Percentiles rank a stretch among this genome's conserved stretches.
Conservation (phyloP, 2,888 invertebrate genomes). For the Nomada fabriciana region DNA sequence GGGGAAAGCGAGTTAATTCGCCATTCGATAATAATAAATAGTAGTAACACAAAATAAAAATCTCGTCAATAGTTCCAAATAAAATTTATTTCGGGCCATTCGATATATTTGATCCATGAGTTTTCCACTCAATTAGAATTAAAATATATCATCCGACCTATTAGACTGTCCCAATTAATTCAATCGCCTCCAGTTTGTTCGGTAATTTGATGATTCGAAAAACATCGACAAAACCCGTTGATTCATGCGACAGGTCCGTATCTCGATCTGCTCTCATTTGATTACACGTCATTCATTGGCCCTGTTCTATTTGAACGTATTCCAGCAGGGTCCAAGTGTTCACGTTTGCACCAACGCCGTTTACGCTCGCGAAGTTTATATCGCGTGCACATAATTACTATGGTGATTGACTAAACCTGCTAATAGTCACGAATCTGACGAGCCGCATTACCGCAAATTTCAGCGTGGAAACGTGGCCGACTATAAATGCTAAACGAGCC, state of each 20-base stretch:
- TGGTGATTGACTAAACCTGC: conserved; percentile 64
- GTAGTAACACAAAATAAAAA: no score
- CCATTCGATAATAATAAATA: no score
- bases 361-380: conserved; percentile 53
- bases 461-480: conserved; percentile 19
- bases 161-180: neutral
- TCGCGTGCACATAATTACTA: conserved; percentile 64
- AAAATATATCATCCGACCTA: neutral
- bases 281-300: conserved; percentile 55
- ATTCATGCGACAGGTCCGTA: neutral
- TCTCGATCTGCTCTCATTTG: conserved; percentile 28
- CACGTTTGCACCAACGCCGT: conserved; percentile 32
- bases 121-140: neutral
- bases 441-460: conserved; percentile 36
- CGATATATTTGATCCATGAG: no score
- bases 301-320: conserved; percentile 44
- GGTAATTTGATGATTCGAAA: neutral
- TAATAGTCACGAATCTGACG: conserved; percentile 52
- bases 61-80: no score
- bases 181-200: neutral
- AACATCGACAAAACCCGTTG: conserved; percentile 25
- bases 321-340: conserved; percentile 26
- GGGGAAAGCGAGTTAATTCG: no score
- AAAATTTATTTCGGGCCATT: no score
- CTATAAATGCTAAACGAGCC: conserved; percentile 14